A percentile compares a stretch with the other conserved stretches of the same genome.
phyloP scores from a whole-genome alignment of 1,140 invertebrate genomes.

The Dreissena polymorpha region DNA sequence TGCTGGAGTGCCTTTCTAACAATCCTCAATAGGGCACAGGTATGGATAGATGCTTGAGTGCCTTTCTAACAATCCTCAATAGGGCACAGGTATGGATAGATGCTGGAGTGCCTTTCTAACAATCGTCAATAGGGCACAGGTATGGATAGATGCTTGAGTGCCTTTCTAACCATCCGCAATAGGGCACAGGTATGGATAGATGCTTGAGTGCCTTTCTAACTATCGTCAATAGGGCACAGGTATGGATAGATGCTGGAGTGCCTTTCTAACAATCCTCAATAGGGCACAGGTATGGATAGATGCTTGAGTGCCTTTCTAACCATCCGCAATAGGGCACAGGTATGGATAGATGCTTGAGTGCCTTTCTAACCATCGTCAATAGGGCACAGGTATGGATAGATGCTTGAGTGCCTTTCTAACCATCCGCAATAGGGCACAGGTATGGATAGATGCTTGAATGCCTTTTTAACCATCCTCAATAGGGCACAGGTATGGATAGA shows the following conservation, averaged over 20 bases:
- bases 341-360: slow-evolving; percentile 26
- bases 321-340: slow-evolving; percentile 76
- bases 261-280: slow-evolving; percentile 71
- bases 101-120: not conserved
- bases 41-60: slow-evolving; percentile 26
- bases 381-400: slow-evolving; percentile 74
- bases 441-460: slow-evolving; percentile 26
- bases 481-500: slow-evolving; percentile 74
- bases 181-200: slow-evolving; percentile 74
- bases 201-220: not conserved
- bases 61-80: slow-evolving; percentile 71
- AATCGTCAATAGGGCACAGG: slow-evolving; percentile 79
- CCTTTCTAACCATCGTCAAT: slow-evolving; percentile 71
- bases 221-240: slow-evolving; percentile 79
- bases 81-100: slow-evolving; percentile 74
- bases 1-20: not conserved
- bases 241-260: slow-evolving; percentile 23
- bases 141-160: slow-evolving; percentile 26
- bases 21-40: slow-evolving; percentile 79
- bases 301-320: not conserved
- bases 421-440: slow-evolving; percentile 76
- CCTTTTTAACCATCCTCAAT: slow-evolving; percentile 71
- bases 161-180: slow-evolving; percentile 56
- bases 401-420: not conserved
- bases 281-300: slow-evolving; percentile 74